Percentiles rank a stretch among this genome's conserved stretches.
These are phyloP conservation scores for Opisthograptis luteolata DNA, from an alignment of 2,888 invertebrate species.

Conservation along the genomic window DNA sequence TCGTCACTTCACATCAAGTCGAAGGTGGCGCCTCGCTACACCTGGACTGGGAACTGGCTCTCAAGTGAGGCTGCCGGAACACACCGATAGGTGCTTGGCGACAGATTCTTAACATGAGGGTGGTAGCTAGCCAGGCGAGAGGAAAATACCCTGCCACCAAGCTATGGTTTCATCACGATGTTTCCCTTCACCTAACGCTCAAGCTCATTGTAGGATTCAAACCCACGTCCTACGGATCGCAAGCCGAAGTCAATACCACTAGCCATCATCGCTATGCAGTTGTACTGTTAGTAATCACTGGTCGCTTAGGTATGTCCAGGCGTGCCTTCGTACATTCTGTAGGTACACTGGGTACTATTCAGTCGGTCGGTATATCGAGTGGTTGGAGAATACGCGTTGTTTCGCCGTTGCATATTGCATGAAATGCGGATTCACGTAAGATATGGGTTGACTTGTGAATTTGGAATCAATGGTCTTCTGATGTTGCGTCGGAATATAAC, in stretches of 20 bases:
- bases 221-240: no score
- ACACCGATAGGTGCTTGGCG: no score
- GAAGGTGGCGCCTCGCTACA: no score
- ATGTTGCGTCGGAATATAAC: not conserved
- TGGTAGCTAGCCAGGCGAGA: no score
- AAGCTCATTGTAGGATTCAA: no score
- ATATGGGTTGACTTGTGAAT: conserved; percentile 22
- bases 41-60: no score
- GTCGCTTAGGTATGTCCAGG: conserved; percentile 2
- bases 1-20: no score
- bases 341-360: conserved; percentile 44
- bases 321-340: conserved; percentile 2
- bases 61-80: no score
- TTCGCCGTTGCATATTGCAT: conserved; percentile 32
- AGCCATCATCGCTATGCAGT: not conserved
- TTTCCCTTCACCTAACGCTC: no score
- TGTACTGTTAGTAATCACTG: not conserved
- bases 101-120: no score
- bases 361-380: conserved; percentile 41
- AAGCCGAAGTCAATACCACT: not conserved
- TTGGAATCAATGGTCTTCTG: conserved; percentile 8
- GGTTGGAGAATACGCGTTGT: conserved; percentile 34
- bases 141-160: no score
- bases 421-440: conserved; percentile 22
- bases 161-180: no score